Conservation (phyloP, 2,888 invertebrate genomes). For the Mythimna impura region DNA sequence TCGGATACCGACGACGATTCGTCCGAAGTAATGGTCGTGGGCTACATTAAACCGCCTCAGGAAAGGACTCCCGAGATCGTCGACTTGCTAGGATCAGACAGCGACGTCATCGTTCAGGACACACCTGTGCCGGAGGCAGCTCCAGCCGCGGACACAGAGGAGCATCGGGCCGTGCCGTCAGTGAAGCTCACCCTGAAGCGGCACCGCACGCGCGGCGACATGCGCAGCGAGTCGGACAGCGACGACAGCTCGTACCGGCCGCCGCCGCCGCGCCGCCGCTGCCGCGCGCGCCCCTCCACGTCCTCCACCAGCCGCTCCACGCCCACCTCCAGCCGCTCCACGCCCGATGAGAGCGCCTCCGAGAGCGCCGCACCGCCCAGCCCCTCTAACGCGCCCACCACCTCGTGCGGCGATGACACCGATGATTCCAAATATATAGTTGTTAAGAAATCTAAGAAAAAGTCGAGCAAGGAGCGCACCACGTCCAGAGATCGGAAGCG, state of each 20-base stretch:
- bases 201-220: conserved; percentile 49
- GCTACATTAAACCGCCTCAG: conserved; percentile 92
- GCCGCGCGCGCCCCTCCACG: conserved; percentile 44
- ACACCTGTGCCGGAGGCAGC: conserved; percentile 65
- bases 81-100: conserved; percentile 90
- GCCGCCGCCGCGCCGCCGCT: conserved; percentile 62
- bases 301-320: conserved; percentile 37
- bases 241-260: conserved; percentile 71
- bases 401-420: conserved; percentile 49
- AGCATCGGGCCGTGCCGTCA: conserved; percentile 58
- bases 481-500: conserved; percentile 65
- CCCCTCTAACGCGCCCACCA: conserved; percentile 37
- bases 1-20: conserved; percentile 88
- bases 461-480: conserved; percentile 49
- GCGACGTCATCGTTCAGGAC: conserved; percentile 85
- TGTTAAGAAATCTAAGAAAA: conserved; percentile 69
- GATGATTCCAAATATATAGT: conserved; percentile 55
- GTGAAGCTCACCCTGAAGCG: conserved; percentile 77
- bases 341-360: background rate
- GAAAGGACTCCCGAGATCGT: conserved; percentile 92
- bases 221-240: conserved; percentile 69
- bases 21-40: conserved; percentile 91
- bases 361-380: conserved; percentile 14
- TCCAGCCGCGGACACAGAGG: conserved; percentile 52
- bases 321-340: conserved; percentile 35